phyloP scores from a whole-genome alignment of 2,113 vertebrate species.

The Neogobius melanostomus region DNA sequence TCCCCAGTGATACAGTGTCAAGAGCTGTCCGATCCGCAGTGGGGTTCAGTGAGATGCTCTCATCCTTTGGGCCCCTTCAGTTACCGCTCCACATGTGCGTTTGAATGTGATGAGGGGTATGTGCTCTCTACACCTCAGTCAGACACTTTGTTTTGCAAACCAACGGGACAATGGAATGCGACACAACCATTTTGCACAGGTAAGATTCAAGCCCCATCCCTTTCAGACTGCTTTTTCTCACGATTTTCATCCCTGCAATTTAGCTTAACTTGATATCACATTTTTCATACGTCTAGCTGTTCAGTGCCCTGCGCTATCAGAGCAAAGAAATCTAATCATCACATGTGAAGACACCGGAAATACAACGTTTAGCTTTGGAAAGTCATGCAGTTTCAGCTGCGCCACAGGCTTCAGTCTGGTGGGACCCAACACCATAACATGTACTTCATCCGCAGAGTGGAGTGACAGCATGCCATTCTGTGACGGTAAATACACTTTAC shows the following conservation, averaged over 20 bases:
- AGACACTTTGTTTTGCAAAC: conserved; percentile 53
- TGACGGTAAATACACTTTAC: conserved; percentile 66
- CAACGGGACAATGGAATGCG: conserved; percentile 62
- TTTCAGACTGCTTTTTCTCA: background rate
- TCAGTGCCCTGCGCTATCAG: conserved; percentile 43
- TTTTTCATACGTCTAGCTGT: conserved; percentile 47
- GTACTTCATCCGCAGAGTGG: conserved; percentile 74
- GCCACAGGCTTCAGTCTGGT: conserved; percentile 62
- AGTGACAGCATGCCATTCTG: conserved; percentile 71
- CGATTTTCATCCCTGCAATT: background rate
- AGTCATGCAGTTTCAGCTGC: conserved; percentile 79
- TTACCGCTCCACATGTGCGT: conserved; percentile 65
- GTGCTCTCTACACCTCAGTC: conserved; percentile 22
- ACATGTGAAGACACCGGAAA: conserved; percentile 71
- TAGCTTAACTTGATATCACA: background rate
- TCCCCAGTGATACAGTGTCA: conserved; percentile 65
- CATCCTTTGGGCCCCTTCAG: conserved; percentile 50
- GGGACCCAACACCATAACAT: conserved; percentile 62
- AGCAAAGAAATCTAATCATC: conserved; percentile 55
- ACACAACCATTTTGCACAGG: conserved; percentile 62
- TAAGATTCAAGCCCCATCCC: conserved; percentile 9
- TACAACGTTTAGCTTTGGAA: conserved; percentile 67
- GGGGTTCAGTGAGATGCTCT: conserved; percentile 45
- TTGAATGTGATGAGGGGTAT: conserved; percentile 70
- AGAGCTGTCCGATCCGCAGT: conserved; percentile 24